Evolutionary conservation across 2,113 vertebrate species (phyloP).

Genomic region (Brachypodius melanocephalos): DNA sequence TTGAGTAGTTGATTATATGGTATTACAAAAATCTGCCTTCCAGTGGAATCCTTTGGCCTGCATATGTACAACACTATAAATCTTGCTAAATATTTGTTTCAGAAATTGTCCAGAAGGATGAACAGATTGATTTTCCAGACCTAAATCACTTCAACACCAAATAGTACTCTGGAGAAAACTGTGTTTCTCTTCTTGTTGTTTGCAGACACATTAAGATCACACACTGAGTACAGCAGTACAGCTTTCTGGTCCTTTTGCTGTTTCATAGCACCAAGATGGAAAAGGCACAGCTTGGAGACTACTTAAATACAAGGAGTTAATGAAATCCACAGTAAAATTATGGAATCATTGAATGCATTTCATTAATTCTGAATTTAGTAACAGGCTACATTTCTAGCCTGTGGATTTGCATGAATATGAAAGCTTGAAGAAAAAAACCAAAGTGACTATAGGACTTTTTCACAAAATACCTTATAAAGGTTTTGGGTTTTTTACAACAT

Average conservation of each 20-base stretch:
- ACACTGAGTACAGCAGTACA: conserved; percentile 26
- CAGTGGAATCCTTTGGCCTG: conserved; percentile 61
- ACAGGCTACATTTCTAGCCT: background rate
- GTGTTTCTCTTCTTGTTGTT: conserved; percentile 59
- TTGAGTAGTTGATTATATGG: conserved; percentile 58
- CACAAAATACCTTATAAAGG: background rate
- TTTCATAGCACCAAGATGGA: background rate
- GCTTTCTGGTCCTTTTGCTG: conserved; percentile 7
- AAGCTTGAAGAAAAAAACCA: background rate
- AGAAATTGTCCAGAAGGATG: conserved; percentile 77
- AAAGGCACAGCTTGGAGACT: background rate
- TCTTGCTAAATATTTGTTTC: conserved; percentile 78
- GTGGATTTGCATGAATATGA: background rate
- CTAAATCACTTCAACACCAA: conserved; percentile 72
- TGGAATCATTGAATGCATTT: background rate
- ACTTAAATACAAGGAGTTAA: background rate
- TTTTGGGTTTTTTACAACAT: background rate
- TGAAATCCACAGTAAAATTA: background rate
- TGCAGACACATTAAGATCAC: conserved; percentile 67
- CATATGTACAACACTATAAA: conserved; percentile 68
- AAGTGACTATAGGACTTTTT: background rate
- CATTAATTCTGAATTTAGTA: background rate
- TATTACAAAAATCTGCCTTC: conserved; percentile 71
- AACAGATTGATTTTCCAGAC: conserved; percentile 76
- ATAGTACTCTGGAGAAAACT: conserved; percentile 69